Conservation (phyloP, 2,888 invertebrate genomes). For the Drosophila percnosoma region DNA sequence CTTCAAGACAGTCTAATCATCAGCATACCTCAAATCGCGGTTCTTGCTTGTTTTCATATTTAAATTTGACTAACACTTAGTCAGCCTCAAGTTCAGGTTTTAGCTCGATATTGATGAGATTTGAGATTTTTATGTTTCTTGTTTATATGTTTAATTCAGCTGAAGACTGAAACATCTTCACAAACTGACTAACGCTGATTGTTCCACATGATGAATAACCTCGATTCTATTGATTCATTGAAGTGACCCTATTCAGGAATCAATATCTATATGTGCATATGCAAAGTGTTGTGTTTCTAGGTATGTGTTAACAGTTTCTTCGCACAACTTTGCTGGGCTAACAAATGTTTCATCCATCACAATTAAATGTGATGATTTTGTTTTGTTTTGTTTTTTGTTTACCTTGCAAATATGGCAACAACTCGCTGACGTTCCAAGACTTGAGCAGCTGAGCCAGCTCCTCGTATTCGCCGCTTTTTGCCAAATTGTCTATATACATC, state of each 20-base stretch:
- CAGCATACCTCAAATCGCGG: background rate
- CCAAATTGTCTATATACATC: conserved; percentile 33
- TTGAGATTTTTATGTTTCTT: background rate
- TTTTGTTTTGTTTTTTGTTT: conserved; percentile 19
- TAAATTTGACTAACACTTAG: background rate
- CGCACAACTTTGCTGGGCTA: background rate
- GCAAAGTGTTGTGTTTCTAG: too few relatives aligned
- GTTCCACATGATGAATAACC: background rate
- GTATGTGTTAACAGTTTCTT: background rate
- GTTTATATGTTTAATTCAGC: background rate
- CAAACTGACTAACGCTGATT: background rate
- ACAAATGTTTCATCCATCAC: background rate
- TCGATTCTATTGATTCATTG: background rate
- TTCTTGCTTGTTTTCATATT: background rate
- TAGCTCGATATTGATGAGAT: background rate
- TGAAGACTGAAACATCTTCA: background rate
- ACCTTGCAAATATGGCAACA: conserved; percentile 75
- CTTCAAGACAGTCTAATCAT: background rate
- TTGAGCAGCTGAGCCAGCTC: conserved; percentile 58
- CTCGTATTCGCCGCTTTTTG: conserved; percentile 49
- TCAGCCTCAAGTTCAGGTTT: background rate
- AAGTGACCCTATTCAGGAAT: background rate
- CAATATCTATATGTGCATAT: background rate
- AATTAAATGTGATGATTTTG: conserved; percentile 7
- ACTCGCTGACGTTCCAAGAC: conserved; percentile 69